Percentiles rank a stretch among this genome's conserved stretches.
Evolutionary conservation across 2,888 invertebrate species (phyloP).

Genomic region (Ophion costatus): DNA sequence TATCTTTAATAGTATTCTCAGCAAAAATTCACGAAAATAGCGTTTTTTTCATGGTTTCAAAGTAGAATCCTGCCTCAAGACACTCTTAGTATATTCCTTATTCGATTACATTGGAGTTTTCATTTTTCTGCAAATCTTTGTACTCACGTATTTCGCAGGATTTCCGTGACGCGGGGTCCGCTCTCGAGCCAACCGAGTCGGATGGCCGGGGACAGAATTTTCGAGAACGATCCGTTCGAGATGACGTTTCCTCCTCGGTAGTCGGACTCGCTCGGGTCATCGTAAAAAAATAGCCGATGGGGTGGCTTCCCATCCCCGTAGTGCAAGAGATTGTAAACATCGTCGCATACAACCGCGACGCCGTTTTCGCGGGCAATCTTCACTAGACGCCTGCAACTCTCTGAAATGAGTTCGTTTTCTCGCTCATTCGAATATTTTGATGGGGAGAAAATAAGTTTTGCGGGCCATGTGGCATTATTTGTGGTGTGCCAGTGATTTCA

Average conservation of each 20-base stretch:
- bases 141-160: constrained; percentile 82
- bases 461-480: background rate
- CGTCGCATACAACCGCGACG: constrained; percentile 86
- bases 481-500: too few species aligned
- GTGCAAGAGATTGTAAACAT: constrained; percentile 87
- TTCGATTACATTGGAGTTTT: background rate
- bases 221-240: constrained; percentile 88
- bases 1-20: too few species aligned
- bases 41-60: too few species aligned
- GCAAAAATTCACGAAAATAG: too few species aligned
- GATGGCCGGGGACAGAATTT: constrained; percentile 87
- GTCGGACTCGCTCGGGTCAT: constrained; percentile 80
- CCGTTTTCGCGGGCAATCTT: constrained; percentile 83
- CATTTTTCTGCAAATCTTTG: background rate
- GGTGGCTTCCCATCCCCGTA: constrained; percentile 84
- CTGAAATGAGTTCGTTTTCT: constrained; percentile 70
- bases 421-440: background rate
- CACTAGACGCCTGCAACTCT: constrained; percentile 82
- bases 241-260: constrained; percentile 85
- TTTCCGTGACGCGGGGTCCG: constrained; percentile 82
- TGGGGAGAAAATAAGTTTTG: background rate
- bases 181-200: constrained; percentile 88
- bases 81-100: too few species aligned
- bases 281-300: constrained; percentile 85
- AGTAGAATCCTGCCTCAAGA: too few species aligned